Evolutionary conservation across 2,888 invertebrate genomes (phyloP), one percentile per base, ranked within the genome.

Genomic region (Arctia plantaginis): DNA sequence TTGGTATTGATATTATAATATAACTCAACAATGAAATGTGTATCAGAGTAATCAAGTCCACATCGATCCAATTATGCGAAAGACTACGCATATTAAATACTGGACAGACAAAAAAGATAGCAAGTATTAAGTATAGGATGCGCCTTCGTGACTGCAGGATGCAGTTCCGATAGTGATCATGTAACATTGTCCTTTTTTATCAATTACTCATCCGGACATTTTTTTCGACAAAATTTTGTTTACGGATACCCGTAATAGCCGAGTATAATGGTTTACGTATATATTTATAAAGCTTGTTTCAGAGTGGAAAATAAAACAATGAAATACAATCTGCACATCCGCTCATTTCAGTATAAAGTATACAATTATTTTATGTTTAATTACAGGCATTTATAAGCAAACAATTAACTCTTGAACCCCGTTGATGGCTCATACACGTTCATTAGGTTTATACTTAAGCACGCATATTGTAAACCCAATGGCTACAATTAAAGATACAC

Each of bases 61-160:
- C 70, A 72, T 75, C 67, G 62, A 74, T 74, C 75, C 73, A 84
- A 82, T 82, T 80, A 84, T 74, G 83, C 35, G 71, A 80, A 73
- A 76, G 55, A 77, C 47, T 67, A 47, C 23, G 33, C 18, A n/a
- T 51, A 18, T 30, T 62, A 18, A 13, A 51, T 44, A 35, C 51
- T 70, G 47, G 73, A 71, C 65, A 77, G 35, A 68, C 55, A 77
- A 77, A 82, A 79, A 77, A 71, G 64, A 81, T 75, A 73, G 77
- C 68, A 79, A 68, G 66, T 66, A 72, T 59, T 83, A 76, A 83
- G 76, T 77, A 75, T 70, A 66, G 74, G 81, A 78, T 76, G 72
- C 74, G 70, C 74, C 69, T 51, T 51, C 69, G 51, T 66, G 71
- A 72, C 73, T 75, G 69, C 62, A 77, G 80, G 79, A 85, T 85